These are phyloP conservation scores for Babyrousa celebensis DNA, from an alignment of 2,797 vertebrate genomes.

Conservation along the genomic window DNA sequence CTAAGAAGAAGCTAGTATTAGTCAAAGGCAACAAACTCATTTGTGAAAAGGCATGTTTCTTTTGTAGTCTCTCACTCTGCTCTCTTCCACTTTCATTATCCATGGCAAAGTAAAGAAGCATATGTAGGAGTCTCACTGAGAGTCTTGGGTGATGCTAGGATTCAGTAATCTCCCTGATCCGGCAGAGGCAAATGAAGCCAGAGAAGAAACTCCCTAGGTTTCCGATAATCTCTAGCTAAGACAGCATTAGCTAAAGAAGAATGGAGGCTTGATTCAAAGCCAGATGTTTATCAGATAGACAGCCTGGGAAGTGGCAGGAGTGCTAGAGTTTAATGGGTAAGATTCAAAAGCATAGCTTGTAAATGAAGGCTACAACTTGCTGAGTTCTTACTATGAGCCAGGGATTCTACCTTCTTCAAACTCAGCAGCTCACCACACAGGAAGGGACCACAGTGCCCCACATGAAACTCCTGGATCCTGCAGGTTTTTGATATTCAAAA, in stretches of 20 bases:
- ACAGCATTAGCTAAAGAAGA: background rate
- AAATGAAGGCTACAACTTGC: background rate
- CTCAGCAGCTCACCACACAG: no score
- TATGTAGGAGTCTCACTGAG: constrained; percentile 62
- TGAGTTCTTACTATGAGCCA: background rate
- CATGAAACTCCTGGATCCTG: background rate
- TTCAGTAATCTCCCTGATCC: background rate
- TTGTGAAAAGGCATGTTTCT: constrained; percentile 73
- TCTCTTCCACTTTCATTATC: constrained; percentile 74
- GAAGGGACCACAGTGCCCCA: background rate
- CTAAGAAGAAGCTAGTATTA: constrained; percentile 52
- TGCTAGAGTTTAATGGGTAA: background rate
- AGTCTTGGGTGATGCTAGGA: background rate
- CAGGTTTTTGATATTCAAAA: background rate
- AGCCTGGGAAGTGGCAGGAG: background rate
- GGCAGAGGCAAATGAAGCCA: background rate
- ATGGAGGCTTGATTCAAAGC: background rate
- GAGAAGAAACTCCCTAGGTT: background rate
- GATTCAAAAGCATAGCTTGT: background rate
- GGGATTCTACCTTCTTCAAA: background rate
- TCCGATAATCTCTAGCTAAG: background rate
- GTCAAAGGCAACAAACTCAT: constrained; percentile 64
- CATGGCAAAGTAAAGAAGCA: constrained; percentile 67
- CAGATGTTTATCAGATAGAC: background rate
- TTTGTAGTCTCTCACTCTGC: constrained; percentile 66